Evolutionary conservation across 2,888 invertebrate genomes (phyloP), one percentile per base, ranked within the genome.

Genomic region (Noctuana brunneofusca): DNA sequence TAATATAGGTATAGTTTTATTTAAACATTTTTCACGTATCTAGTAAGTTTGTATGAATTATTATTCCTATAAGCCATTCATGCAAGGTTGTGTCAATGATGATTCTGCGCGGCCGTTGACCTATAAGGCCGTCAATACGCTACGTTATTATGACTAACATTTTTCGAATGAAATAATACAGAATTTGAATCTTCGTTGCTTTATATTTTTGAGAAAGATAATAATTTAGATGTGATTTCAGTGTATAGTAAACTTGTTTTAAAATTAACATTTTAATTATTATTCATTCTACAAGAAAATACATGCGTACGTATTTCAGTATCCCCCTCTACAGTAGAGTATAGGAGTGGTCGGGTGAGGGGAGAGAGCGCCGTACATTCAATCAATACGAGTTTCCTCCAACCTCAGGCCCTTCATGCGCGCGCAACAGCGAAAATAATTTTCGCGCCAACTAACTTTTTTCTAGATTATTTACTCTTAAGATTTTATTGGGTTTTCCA

Each of bases 301-400:
- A 68, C 65, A 71, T 68, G 65, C 4, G 24, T 75, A 30, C 49
- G 49, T 52, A 79, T 78, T 75, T 76, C 75, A 76, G 74, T 76
- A 81, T 78, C 76, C 77, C 76, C 80, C 77, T 72, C 75, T 73
- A 55, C 65, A 62, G 77, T 78, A 66, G 63, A 73, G 73, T 73
- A 70, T 77, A 75, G 75, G 80, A 78, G 75, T 73, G 72, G 69
- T 71, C 72, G 71, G 71, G 68, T 68, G 66, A 67, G 64, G 72
- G 70, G 70, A 72, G 74, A 76, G 79, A 76, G 52, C 68, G 71
- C 75, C 78, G 80, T 79, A 79, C 80, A 74, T 73, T 73, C 71
- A 83, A 89, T 90, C 89, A 83, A 90, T 90, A 90, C 84, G 41
- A 69, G 73, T 80, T 82, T 83, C 83, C 84, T 78, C 81, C 80